Evolutionary conservation across 1,140 invertebrate species (phyloP).

Genomic region (Sycophila sp.): DNA sequence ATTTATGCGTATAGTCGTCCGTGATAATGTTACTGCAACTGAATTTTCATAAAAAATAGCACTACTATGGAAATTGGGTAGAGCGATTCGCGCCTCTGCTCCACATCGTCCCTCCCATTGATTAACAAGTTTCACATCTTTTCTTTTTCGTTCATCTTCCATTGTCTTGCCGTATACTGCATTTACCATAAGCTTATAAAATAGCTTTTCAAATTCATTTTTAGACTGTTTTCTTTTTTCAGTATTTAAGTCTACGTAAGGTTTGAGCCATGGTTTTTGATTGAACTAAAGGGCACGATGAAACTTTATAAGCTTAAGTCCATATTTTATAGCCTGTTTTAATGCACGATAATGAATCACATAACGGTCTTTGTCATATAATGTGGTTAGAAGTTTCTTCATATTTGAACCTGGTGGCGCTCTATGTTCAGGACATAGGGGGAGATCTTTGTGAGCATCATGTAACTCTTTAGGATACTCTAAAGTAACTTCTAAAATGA

Average conservation of each 20-base stretch:
- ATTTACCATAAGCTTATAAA: constrained; percentile 58
- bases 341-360: constrained; percentile 56
- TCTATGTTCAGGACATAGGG: constrained; percentile 42
- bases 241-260: constrained; percentile 59
- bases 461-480: constrained; percentile 31
- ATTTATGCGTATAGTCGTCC: no score
- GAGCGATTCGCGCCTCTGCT: constrained; percentile 42
- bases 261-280: constrained; percentile 54
- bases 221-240: constrained; percentile 44
- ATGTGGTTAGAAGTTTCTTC: constrained; percentile 42
- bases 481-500: constrained; percentile 30
- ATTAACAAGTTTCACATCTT: constrained; percentile 50
- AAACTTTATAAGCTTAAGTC: constrained; percentile 53
- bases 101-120: constrained; percentile 29
- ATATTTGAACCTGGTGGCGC: constrained; percentile 33
- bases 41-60: constrained; percentile 5
- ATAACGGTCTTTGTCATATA: constrained; percentile 51
- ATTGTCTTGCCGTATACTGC: constrained; percentile 47
- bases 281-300: constrained; percentile 55
- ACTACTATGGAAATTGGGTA: constrained; percentile 47
- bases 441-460: constrained; percentile 46
- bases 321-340: constrained; percentile 49
- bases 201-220: constrained; percentile 50
- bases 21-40: no score
- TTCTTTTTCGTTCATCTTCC: constrained; percentile 55